Conservation (phyloP, 2,797 vertebrate genomes). For the Labroides dimidiatus region DNA sequence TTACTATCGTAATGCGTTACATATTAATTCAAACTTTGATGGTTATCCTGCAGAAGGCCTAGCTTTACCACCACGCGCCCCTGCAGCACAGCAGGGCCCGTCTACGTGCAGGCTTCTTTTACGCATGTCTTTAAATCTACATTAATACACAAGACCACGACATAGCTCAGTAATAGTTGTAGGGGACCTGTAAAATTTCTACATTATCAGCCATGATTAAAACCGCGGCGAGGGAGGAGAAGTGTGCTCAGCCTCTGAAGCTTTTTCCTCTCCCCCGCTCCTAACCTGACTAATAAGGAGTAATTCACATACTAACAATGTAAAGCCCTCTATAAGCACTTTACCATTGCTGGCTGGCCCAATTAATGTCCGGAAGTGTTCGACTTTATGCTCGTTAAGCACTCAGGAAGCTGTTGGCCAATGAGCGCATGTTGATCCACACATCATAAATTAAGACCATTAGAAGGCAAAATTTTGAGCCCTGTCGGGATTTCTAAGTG, state of each 20-base stretch:
- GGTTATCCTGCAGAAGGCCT: constrained; percentile 45
- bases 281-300: constrained; percentile 77
- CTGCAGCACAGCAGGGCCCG: constrained; percentile 49
- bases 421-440: constrained; percentile 81
- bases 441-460: constrained; percentile 84
- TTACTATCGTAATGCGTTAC: background rate
- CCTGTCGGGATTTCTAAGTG: constrained; percentile 78
- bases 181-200: constrained; percentile 63
- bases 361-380: constrained; percentile 84
- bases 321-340: constrained; percentile 79
- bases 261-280: constrained; percentile 61
- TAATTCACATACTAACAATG: constrained; percentile 79
- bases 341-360: constrained; percentile 74
- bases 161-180: constrained; percentile 66
- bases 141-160: constrained; percentile 46
- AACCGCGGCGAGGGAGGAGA: constrained; percentile 63
- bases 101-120: constrained; percentile 19
- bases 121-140: constrained; percentile 13
- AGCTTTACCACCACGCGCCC: constrained; percentile 24
- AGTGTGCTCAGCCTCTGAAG: constrained; percentile 50
- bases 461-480: constrained; percentile 73
- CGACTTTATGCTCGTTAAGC: constrained; percentile 83
- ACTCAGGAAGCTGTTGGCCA: constrained; percentile 82
- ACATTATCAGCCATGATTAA: constrained; percentile 75
- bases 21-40: constrained; percentile 16